Evolutionary conservation across 2,888 invertebrate genomes (phyloP).

Genomic region (Atrina japonica): DNA sequence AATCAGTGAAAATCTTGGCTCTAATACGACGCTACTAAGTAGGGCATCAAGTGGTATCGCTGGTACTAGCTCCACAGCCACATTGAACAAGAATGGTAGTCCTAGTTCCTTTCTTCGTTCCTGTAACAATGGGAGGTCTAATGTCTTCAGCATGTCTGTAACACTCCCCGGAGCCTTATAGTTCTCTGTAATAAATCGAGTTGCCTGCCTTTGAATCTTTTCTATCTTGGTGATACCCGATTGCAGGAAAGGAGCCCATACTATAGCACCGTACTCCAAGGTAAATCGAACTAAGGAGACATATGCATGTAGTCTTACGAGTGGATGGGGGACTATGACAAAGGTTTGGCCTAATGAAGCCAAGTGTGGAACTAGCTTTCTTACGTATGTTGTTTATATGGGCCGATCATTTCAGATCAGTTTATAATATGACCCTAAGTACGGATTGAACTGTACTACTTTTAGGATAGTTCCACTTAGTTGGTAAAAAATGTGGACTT

Average conservation of each 20-base stretch:
- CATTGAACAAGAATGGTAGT: too few species aligned
- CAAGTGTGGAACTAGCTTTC: too few species aligned
- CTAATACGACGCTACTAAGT: not conserved
- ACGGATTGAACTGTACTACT: too few species aligned
- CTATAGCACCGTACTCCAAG: not conserved
- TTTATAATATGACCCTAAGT: too few species aligned
- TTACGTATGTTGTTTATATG: too few species aligned
- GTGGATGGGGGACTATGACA: not conserved
- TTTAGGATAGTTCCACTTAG: too few species aligned
- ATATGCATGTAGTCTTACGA: not conserved
- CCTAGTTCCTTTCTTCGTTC: not conserved
- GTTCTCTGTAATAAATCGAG: conserved; percentile 1
- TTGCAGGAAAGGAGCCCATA: not conserved
- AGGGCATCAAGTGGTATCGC: too few species aligned
- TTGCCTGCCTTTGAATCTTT: not conserved
- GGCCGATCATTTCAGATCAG: too few species aligned
- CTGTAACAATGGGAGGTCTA: not conserved
- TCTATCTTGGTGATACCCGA: conserved; percentile 1
- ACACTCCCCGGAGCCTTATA: not conserved
- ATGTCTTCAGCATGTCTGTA: not conserved
- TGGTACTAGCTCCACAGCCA: not conserved
- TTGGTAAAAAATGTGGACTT: too few species aligned
- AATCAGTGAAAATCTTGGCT: not conserved
- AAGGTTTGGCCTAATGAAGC: too few species aligned
- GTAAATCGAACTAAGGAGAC: not conserved